These are phyloP conservation scores for Cephus pulcher DNA, from an alignment of 2,888 invertebrate species.

Conservation along the genomic window DNA sequence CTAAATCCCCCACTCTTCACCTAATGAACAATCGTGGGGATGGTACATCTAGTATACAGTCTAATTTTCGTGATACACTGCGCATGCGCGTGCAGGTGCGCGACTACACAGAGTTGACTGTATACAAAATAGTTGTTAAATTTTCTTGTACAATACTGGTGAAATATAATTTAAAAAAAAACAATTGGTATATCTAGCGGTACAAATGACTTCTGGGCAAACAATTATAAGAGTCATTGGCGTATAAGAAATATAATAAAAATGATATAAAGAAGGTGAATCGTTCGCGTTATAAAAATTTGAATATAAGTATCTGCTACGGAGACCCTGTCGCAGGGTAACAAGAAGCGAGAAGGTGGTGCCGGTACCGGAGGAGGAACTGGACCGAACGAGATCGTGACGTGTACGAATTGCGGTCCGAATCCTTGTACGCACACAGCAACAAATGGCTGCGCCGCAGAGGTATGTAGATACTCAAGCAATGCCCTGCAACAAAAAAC, in stretches of 20 bases:
- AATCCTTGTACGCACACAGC: conserved; percentile 88
- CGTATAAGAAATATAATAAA: not conserved
- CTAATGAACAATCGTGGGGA: too few relatives aligned
- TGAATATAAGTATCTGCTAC: conserved; percentile 57
- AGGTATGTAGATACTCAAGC: conserved; percentile 71
- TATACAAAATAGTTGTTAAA: too few relatives aligned
- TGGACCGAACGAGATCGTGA: conserved; percentile 84
- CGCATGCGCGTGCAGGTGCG: too few relatives aligned
- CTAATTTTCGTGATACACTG: too few relatives aligned
- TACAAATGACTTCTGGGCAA: not conserved
- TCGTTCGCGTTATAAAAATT: conserved; percentile 38
- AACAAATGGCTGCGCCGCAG: conserved; percentile 88
- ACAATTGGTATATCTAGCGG: too few relatives aligned
- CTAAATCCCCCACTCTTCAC: too few relatives aligned
- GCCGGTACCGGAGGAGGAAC: conserved; percentile 56
- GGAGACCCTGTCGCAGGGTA: conserved; percentile 74
- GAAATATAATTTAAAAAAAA: not conserved
- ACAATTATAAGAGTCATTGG: not conserved
- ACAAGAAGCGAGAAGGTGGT: conserved; percentile 83
- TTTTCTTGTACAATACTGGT: too few relatives aligned
- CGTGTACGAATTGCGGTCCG: conserved; percentile 85
- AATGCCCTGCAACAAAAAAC: not conserved
- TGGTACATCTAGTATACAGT: too few relatives aligned
- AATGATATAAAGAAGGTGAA: conserved; percentile 41
- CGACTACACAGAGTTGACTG: too few relatives aligned